Percentiles rank a stretch among this genome's conserved stretches.
phyloP scores from a whole-genome alignment of 2,888 invertebrate genomes.

The Drosophila nr. perissopoda region DNA sequence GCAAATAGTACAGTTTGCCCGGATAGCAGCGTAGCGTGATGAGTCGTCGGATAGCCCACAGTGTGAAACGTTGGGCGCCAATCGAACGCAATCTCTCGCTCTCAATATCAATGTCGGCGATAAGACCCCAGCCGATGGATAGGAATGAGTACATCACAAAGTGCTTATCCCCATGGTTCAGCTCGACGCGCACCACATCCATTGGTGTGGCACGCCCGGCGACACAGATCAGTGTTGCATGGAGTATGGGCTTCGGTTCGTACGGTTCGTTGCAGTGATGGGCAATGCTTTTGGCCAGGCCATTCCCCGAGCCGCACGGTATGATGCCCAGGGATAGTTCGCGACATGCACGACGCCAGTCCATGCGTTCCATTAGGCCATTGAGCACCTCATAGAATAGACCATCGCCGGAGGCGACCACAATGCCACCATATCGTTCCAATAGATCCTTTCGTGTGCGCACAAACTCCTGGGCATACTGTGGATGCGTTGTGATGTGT shows the following conservation, averaged over 20 bases:
- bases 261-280: conserved; percentile 93
- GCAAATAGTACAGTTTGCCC: conserved; percentile 93
- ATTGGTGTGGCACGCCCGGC: conserved; percentile 90
- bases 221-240: conserved; percentile 92
- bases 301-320: conserved; percentile 99
- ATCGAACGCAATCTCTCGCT: conserved; percentile 96
- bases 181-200: conserved; percentile 95
- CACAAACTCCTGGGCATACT: conserved; percentile 93
- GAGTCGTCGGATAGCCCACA: conserved; percentile 94
- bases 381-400: conserved; percentile 93
- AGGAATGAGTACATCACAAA: conserved; percentile 94
- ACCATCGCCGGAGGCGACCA: conserved; percentile 93
- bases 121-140: conserved; percentile 97
- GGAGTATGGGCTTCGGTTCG: conserved; percentile 91
- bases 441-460: conserved; percentile 88
- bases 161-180: conserved; percentile 84
- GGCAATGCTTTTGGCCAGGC: conserved; percentile 94
- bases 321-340: conserved; percentile 94
- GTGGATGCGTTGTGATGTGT: conserved; percentile 93
- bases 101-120: conserved; percentile 99
- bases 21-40: conserved; percentile 93
- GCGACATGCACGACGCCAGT: conserved; percentile 93
- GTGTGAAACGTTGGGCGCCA: conserved; percentile 95
- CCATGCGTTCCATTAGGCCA: conserved; percentile 95
- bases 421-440: conserved; percentile 86